Base-by-base conservation (phyloP, 2,797 vertebrate species). In the Neopelma chrysocephalum region DNA sequence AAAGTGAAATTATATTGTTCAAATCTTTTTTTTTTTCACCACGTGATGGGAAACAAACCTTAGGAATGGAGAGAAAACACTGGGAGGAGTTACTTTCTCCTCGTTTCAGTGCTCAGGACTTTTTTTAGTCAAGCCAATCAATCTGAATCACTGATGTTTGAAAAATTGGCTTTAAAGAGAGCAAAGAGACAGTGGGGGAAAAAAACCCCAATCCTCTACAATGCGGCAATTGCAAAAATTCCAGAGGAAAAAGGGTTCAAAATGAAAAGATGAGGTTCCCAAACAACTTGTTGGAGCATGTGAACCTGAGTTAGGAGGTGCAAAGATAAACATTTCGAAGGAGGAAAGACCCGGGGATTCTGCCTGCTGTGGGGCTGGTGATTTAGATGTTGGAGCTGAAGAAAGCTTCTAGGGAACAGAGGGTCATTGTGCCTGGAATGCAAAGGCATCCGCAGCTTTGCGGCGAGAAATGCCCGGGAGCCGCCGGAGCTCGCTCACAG, bases 81-180 rank as follows among this genome's bases (percentile, higher is more conserved):
- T 96, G 96, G 97, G 95, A 98, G 88, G 94, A 95, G 17, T 91
- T 96, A 32, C 90, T 96, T 91, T 71, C 90, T 69, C 97, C 97
- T 77, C 47, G 43, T 89, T 97, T 97, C 81, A 97, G 82, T 31
- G 60, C 87, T 68, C 91, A 94, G 48, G 96, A 95, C 80, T 42
- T 97, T 66, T 92, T 92, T 97, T 29, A 84, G 94, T 65, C 70
- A 84, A 66, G 14, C 32, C 64, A 91, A 91, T 93, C 73, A 87
- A 40, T 80, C 83, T 17, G 82, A 94, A 65, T 64, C 86, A 48
- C 77, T 89, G 94, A 87, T 89, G 45, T 96, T 94, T 66, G 92
- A 98, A 97, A 96, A 96, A 79, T 3, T 77, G 26, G 38, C 69
- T 82, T 76, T 42, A 53, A 82, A 89, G 45, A 94, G 92, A 72